Evolutionary conservation across 2,797 vertebrate species (phyloP), one percentile per base, ranked within the genome.

Genomic region (Parotocinclus haroldoi): DNA sequence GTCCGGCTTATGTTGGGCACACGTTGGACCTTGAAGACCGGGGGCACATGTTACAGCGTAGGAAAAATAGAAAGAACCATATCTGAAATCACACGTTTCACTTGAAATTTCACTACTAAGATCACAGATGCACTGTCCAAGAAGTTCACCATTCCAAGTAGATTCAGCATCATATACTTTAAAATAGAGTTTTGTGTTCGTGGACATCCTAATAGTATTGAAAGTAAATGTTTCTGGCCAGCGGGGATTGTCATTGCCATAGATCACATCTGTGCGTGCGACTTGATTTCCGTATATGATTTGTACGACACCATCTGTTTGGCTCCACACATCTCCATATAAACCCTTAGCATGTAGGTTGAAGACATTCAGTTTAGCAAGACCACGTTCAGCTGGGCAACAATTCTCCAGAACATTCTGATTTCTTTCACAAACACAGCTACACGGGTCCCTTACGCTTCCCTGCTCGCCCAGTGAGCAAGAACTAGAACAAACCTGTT

Each of bases 301-400:
- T 37, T 0, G 0, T 54, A 63, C 66, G 53, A 0, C 0, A 0
- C 59, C 71, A 53, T 73, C 71, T n/a, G 71, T 73, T 63, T 59
- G 1, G 6, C 10, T 3, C 0, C 0, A 5, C 10, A 0, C 0
- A 53, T 90, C 86, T 7, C 84, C 87, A 80, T 82, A 79, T 48
- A 90, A 74, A 16, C 4, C 13, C 0, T 1, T 1, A 0, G 78
- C 87, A 0, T 10, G 16, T 27, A 79, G 7, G 0, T 69, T 8
- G 1, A 42, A 78, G 7, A 90, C 82, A 13, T 27, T 18, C 37
- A 89, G 71, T 2, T 5, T 73, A 5, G 86, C 89, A 46, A 81
- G 48, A 13, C 86, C 86, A 69, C 48, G 68, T 13, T 71, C 45
- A 42, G 65, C 19, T 10, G 87, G 81, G 17, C 89, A 90, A 74